Conservation (phyloP, 2,113 vertebrate species). For the Gavia stellata region DNA sequence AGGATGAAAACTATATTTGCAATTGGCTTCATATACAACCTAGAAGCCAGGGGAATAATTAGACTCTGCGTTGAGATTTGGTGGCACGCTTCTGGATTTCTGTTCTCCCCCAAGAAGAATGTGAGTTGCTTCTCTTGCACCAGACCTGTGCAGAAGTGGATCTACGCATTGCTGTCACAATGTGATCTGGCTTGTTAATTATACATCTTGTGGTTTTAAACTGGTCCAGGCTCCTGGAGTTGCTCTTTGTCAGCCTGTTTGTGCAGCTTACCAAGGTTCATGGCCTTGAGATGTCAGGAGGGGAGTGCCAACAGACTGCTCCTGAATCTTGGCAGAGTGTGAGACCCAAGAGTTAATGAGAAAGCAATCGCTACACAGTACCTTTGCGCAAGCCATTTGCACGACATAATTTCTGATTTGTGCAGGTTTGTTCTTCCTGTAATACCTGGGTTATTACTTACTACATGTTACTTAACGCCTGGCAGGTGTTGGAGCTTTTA, state of each 20-base stretch:
- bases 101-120: background rate
- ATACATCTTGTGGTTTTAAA: background rate
- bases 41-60: background rate
- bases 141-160: background rate
- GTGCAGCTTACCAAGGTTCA: background rate
- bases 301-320: background rate
- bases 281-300: background rate
- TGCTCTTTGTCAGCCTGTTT: background rate
- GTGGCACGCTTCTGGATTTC: background rate
- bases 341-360: background rate
- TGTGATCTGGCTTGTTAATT: background rate
- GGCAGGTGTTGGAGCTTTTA: background rate
- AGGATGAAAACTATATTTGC: background rate
- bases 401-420: background rate
- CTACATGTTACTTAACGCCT: background rate
- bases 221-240: background rate
- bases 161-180: background rate
- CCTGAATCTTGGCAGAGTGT: background rate
- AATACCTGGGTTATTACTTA: background rate
- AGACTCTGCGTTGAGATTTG: accelerated
- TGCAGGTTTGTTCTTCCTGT: background rate
- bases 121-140: background rate
- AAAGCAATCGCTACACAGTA: accelerated
- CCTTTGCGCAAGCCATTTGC: background rate
- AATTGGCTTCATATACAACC: accelerated